A percentile compares a stretch with the other conserved stretches of the same genome.
phyloP scores from a whole-genome alignment of 2,113 vertebrate species.

The Parotia lawesii region DNA sequence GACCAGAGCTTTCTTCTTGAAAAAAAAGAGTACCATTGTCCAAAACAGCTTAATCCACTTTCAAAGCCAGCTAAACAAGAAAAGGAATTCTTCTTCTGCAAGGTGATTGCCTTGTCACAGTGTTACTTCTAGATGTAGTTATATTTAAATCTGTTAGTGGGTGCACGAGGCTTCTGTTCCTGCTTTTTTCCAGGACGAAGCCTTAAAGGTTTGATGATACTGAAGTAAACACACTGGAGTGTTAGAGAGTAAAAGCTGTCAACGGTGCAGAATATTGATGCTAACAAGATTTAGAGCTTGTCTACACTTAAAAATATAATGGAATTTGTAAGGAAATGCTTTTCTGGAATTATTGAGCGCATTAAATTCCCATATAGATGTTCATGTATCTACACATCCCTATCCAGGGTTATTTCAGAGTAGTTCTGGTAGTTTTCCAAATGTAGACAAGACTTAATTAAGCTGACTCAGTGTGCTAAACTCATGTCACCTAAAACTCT shows the following conservation, averaged over 20 bases:
- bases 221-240: not conserved
- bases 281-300: not conserved
- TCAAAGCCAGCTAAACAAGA: not conserved
- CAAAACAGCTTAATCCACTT: slow-evolving; percentile 4
- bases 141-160: not conserved
- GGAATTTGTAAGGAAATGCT: not conserved
- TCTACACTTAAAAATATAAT: not conserved
- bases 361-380: not conserved
- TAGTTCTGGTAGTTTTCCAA: not conserved
- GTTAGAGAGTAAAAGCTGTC: not conserved
- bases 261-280: not conserved
- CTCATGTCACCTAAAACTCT: not conserved
- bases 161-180: not conserved
- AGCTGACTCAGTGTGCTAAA: slow-evolving; percentile 6
- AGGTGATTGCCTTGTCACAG: not conserved
- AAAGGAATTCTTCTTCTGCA: not conserved
- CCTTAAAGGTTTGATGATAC: not conserved
- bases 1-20: not conserved
- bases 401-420: not conserved
- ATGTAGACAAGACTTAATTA: not conserved
- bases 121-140: not conserved
- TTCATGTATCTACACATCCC: not conserved
- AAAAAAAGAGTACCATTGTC: not conserved
- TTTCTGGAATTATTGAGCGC: not conserved
- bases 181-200: not conserved